Conservation (phyloP, 1,140 invertebrate genomes). For the Drosophila bipectinata region DNA sequence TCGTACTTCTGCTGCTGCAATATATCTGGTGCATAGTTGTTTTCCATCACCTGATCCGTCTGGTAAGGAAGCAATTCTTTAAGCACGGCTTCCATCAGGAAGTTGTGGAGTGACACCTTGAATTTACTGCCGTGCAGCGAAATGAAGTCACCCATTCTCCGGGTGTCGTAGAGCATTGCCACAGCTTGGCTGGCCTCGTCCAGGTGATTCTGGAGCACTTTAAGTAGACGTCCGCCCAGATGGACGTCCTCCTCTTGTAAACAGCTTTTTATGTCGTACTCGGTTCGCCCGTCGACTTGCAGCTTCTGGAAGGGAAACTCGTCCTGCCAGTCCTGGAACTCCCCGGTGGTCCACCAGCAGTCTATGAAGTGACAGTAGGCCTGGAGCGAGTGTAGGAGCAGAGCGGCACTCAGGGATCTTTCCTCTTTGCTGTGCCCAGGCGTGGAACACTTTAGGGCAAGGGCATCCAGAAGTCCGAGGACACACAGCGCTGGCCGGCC, state of each 20-base stretch:
- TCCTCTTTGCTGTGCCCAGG: background rate
- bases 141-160: constrained; percentile 8
- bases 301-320: constrained; percentile 19
- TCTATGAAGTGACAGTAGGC: constrained; percentile 33
- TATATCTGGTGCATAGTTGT: background rate
- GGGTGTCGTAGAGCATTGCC: constrained; percentile 23
- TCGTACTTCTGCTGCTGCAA: constrained; percentile 16
- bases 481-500: background rate
- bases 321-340: constrained; percentile 20
- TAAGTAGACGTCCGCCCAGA: background rate
- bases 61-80: constrained; percentile 26
- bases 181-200: background rate
- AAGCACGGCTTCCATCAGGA: constrained; percentile 8
- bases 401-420: background rate
- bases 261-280: constrained; percentile 5
- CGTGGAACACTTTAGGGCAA: background rate
- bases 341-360: constrained; percentile 40
- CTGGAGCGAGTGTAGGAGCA: constrained; percentile 36
- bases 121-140: background rate
- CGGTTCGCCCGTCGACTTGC: background rate
- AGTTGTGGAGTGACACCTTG: background rate
- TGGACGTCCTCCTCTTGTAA: background rate
- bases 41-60: background rate
- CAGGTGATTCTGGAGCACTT: constrained; percentile 25
- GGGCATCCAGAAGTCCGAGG: background rate